Evolutionary conservation across 1,140 invertebrate genomes (phyloP).

Genomic region (Ridgeia piscesae): DNA sequence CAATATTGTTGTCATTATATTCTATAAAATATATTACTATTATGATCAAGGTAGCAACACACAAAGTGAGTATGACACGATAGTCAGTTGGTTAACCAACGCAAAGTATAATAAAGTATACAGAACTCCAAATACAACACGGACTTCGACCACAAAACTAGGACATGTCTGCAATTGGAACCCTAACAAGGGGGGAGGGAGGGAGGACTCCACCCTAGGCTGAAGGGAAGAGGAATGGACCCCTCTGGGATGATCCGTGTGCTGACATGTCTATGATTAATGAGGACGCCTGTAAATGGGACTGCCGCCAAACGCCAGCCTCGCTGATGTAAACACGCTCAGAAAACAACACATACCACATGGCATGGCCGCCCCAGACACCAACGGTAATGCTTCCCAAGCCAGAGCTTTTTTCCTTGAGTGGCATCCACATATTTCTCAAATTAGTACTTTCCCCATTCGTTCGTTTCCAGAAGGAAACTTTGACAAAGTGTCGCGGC

Average conservation of each 20-base stretch:
- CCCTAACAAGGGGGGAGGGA: too few relatives aligned
- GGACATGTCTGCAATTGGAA: too few relatives aligned
- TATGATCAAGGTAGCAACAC: too few relatives aligned
- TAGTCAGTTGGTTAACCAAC: too few relatives aligned
- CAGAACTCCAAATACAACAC: too few relatives aligned
- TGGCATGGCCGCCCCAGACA: neutral
- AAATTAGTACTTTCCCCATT: neutral
- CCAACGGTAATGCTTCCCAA: neutral
- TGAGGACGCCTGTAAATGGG: neutral
- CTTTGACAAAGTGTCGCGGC: neutral
- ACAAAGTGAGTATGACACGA: too few relatives aligned
- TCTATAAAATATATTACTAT: too few relatives aligned
- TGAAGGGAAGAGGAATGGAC: neutral
- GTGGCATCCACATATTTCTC: neutral
- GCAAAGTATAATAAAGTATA: too few relatives aligned
- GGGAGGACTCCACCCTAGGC: neutral
- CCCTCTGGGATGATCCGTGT: neutral
- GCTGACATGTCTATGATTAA: neutral
- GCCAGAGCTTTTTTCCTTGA: neutral
- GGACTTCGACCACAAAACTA: too few relatives aligned
- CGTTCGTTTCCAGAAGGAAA: neutral
- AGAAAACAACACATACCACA: constrained; percentile 5
- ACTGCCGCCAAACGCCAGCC: neutral
- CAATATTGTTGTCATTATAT: too few relatives aligned
- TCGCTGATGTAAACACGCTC: neutral